Conservation (phyloP, 2,888 invertebrate species). For the Leucophenga maculata region DNA sequence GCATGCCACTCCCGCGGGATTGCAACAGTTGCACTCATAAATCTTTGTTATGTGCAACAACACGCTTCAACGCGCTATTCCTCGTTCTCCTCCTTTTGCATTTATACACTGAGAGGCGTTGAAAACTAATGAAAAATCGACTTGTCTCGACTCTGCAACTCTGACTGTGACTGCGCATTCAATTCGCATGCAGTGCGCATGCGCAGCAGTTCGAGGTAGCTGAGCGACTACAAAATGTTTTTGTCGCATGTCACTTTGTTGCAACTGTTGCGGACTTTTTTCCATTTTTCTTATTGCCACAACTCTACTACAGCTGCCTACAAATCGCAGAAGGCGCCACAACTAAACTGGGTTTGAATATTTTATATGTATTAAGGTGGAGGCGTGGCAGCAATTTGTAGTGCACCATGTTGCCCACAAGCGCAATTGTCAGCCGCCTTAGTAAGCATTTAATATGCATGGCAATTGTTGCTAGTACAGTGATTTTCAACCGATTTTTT, state of each 20-base stretch:
- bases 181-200: not conserved
- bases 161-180: too few species aligned
- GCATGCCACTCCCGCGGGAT: not conserved
- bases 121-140: constrained; percentile 21
- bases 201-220: constrained; percentile 4
- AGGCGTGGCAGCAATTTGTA: constrained; percentile 23
- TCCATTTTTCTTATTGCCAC: not conserved
- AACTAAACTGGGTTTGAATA: not conserved
- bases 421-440: not conserved
- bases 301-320: not conserved
- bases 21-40: constrained; percentile 13
- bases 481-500: not conserved
- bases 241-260: constrained; percentile 13
- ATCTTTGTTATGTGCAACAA: constrained; percentile 11
- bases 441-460: constrained; percentile 1
- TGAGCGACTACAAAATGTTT: constrained; percentile 21
- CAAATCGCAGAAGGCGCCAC: constrained; percentile 16
- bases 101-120: constrained; percentile 13
- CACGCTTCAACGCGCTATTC: constrained; percentile 3
- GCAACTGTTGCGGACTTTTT: not conserved
- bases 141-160: not conserved
- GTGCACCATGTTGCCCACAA: constrained; percentile 13
- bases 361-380: not conserved
- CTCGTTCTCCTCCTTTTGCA: not conserved
- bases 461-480: not conserved